Evolutionary conservation across 1,140 invertebrate genomes (phyloP).

Genomic region (Micrasema minimum): DNA sequence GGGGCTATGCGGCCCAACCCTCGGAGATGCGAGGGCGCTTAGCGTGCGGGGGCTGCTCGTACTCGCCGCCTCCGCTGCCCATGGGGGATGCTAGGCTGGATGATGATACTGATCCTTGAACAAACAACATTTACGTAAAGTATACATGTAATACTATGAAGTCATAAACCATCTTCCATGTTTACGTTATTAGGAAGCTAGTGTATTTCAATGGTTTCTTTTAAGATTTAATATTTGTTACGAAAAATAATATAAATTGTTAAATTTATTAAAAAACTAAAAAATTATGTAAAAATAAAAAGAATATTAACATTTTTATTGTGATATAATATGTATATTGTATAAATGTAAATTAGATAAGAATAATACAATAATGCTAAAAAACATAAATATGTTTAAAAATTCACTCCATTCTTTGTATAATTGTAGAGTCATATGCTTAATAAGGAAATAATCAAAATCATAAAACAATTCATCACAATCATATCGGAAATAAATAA

Average conservation of each 20-base stretch:
- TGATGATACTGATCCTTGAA: slow-evolving; percentile 76
- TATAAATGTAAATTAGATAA: too few relatives aligned
- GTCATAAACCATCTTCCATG: not conserved
- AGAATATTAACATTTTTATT: too few relatives aligned
- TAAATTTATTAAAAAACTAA: not conserved
- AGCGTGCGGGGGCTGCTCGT: slow-evolving; percentile 82
- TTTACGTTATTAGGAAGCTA: not conserved
- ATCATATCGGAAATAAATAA: too few relatives aligned
- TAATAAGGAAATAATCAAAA: too few relatives aligned
- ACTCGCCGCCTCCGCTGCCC: slow-evolving; percentile 72
- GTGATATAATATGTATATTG: too few relatives aligned
- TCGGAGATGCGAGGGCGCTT: slow-evolving; percentile 85
- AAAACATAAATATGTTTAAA: too few relatives aligned
- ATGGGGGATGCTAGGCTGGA: slow-evolving; percentile 80
- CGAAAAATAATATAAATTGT: not conserved
- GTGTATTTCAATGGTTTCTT: not conserved
- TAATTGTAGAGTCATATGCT: too few relatives aligned
- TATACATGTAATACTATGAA: not conserved
- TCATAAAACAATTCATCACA: too few relatives aligned
- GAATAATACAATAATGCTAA: too few relatives aligned
- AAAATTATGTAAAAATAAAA: too few relatives aligned
- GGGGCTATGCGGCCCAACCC: slow-evolving; percentile 85
- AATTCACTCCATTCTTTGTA: too few relatives aligned
- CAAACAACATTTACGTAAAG: not conserved
- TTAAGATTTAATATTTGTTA: not conserved